Percentiles rank a stretch among this genome's conserved stretches.
phyloP scores from a whole-genome alignment of 2,797 vertebrate genomes.

The Dryobates pubescens region DNA sequence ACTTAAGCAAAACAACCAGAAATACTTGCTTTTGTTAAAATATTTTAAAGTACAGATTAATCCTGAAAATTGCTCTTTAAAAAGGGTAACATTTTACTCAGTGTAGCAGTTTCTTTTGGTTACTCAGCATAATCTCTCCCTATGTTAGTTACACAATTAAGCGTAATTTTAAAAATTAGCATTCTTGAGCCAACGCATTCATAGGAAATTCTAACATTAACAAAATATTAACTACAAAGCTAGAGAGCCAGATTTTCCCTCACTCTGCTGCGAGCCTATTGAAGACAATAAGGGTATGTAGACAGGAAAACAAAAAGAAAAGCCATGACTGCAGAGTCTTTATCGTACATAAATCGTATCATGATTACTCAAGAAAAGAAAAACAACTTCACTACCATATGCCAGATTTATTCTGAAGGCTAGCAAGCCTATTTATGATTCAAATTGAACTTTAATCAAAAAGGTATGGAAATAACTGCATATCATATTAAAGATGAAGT shows the following conservation, averaged over 20 bases:
- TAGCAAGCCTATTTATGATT: conserved; percentile 1
- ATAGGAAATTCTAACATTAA: neutral
- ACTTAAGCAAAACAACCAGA: neutral
- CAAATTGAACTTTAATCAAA: conserved; percentile 45
- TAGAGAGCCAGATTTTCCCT: neutral
- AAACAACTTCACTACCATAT: conserved; percentile 20
- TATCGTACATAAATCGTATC: conserved; percentile 22
- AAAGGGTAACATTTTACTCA: neutral
- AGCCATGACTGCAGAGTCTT: neutral
- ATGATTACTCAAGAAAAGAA: neutral
- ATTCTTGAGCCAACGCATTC: neutral
- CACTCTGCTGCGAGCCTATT: neutral
- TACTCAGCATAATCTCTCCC: neutral
- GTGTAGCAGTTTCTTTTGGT: neutral
- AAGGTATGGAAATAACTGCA: conserved; percentile 46
- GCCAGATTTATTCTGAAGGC: conserved; percentile 42
- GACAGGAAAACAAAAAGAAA: neutral
- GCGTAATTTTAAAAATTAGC: neutral
- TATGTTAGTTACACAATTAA: neutral
- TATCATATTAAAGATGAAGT: conserved; percentile 18
- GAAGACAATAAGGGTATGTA: neutral
- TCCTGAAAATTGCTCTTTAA: neutral
- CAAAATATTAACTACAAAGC: neutral
- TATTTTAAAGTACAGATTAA: neutral
- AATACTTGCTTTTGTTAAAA: neutral